Evolutionary conservation across 2,113 vertebrate species (phyloP), one percentile per base, ranked within the genome.

Genomic region (Chaetodon auriga): DNA sequence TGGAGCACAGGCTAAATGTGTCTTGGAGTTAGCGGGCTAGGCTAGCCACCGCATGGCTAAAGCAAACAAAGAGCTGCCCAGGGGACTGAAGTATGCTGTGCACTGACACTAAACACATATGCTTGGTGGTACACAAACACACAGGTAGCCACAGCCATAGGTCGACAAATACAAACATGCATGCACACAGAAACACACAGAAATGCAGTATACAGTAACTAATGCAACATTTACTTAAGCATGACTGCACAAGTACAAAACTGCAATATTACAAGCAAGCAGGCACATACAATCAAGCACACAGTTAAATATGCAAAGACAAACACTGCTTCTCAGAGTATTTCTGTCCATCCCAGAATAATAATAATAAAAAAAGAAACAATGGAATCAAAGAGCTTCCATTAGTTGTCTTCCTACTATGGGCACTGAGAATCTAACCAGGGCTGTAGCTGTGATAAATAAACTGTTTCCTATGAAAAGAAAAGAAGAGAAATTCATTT

Each of bases 51-150:
- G n/a, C 89, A 89, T 43, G 83, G 93, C 94, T 95, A 95, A 95
- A 95, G 92, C 94, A 94, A 96, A 96, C 95, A 96, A 93, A 95
- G 92, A 88, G 60, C 88, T 89, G 92, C 88, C 94, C 94, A 92
- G 92, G 91, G 90, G 92, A 93, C 86, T 89, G 76, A 86, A 90
- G 81, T 78, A 75, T 30, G 46, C 88, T 81, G 63, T 65, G 80
- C 85, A 83, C 76, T 84, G 86, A 93, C 87, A 85, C 79, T 81
- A 79, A 89, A 76, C 80, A 80, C 83, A 80, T 79, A 74, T 60
- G 79, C 71, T 71, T 14, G 43, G 69, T 63, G 78, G 71, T 30
- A 49, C 25, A 62, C 21, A 45, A 35, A n/a, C 5, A 62, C 3
- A 35, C 66, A 79, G 75, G 70, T 75, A 77, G 43, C 61, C 46